Evolutionary conservation across 1,140 invertebrate genomes (phyloP).

Genomic region (Myzus persicae): DNA sequence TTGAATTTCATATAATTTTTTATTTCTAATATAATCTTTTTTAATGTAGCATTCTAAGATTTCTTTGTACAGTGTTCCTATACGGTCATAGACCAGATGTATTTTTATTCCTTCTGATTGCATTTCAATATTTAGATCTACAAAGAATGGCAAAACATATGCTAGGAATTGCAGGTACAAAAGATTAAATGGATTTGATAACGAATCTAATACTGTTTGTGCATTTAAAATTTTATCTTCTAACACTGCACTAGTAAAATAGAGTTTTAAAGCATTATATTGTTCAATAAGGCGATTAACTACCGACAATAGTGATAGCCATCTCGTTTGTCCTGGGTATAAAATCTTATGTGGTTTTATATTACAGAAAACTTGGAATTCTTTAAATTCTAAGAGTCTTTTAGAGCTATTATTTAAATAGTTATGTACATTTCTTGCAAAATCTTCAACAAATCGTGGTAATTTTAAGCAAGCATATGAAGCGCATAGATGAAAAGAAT

Average conservation of each 20-base stretch:
- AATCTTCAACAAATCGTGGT: slow-evolving; percentile 43
- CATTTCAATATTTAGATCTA: not conserved
- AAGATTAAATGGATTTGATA: not conserved
- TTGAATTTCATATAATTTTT: not conserved
- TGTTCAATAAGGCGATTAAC: not conserved
- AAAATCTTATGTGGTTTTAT: slow-evolving; percentile 41
- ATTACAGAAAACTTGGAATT: slow-evolving; percentile 43
- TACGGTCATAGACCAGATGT: not conserved
- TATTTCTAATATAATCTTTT: not conserved
- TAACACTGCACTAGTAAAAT: not conserved
- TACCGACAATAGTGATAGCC: slow-evolving; percentile 31
- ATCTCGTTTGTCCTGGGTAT: slow-evolving; percentile 2
- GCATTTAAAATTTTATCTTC: not conserved
- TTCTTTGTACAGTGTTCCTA: not conserved
- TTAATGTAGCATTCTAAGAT: not conserved
- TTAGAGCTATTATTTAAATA: slow-evolving; percentile 58
- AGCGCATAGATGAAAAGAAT: slow-evolving; percentile 59
- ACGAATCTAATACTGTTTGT: not conserved
- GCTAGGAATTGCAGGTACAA: not conserved
- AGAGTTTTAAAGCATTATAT: not conserved
- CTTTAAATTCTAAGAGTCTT: not conserved
- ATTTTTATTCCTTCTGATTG: not conserved
- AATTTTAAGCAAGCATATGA: slow-evolving; percentile 57
- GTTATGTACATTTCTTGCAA: slow-evolving; percentile 57
- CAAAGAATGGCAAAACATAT: not conserved